Base-by-base conservation (phyloP, 2,797 vertebrate species). In the Pseudochirops corinnae region DNA sequence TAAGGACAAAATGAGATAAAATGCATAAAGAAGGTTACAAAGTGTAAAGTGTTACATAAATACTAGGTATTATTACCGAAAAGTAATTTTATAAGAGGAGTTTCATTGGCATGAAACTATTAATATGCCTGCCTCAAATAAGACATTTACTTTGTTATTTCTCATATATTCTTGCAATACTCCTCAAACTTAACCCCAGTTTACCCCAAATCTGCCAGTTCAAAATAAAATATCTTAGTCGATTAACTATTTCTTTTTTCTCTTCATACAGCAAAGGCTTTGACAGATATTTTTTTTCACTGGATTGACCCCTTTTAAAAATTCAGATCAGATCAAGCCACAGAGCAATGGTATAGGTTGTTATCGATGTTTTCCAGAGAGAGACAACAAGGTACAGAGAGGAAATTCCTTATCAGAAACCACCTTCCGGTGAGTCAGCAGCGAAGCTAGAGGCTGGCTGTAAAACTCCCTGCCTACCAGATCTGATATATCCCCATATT, bases 331-430 rank as follows among this genome's bases (percentile, higher is more conserved):
- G 39, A 50, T 50, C 39, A 50, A 50, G 39, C 6, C 74, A 87
- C 39, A 26, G 9, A 87, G 39, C 9, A 11, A 14, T 26, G 24
- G 4, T 28, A 50, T 87, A 50, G 39, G 39, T 87, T 87, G 3
- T 50, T 87, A 50, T 26, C 9, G 39, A 50, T 39, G 24, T 46
- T 21, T 46, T 82, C 18, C n/a, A 82, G 67, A 82, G 9, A 74
- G 33, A 16, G n/a, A 74, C 5, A 3, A 74, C n/a, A 9, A 74
- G 16, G n/a, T n/a, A 74, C 74, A 87, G 39, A 87, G 39, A 87
- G 39, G 74, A 87, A 87, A 87, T 87, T 46, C 39, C 74, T 87
- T 87, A 87, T 87, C 39, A 87, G 74, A 87, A 87, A 87, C n/a
- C 21, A 26, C 39, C 74, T 55, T 55, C 53, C 1, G 39, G 74